These are phyloP conservation scores for Orchestia grillus DNA, from an alignment of 1,140 invertebrate genomes.

Conservation along the genomic window DNA sequence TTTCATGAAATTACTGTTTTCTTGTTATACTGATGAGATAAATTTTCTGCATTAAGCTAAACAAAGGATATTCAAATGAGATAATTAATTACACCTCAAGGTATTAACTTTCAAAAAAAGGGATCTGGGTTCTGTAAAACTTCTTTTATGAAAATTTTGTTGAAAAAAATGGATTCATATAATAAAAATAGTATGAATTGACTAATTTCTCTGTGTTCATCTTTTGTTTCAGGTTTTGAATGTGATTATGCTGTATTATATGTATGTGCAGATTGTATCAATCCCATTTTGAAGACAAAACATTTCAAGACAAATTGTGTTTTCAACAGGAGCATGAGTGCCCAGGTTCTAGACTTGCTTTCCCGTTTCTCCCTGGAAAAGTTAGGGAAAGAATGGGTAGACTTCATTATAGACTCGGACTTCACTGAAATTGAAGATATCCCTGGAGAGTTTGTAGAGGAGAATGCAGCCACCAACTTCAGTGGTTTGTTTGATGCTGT, in stretches of 20 bases:
- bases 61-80: too few species aligned
- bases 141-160: too few species aligned
- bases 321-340: not conserved
- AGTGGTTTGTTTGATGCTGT: slow-evolving; percentile 70
- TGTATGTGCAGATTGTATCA: not conserved
- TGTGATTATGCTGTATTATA: not conserved
- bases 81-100: too few species aligned
- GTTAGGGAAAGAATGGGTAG: slow-evolving; percentile 73
- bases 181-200: too few species aligned
- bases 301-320: not conserved
- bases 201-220: not conserved
- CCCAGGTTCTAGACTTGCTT: slow-evolving; percentile 60
- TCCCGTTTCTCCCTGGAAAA: slow-evolving; percentile 68
- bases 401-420: slow-evolving; percentile 73
- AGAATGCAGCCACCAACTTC: slow-evolving; percentile 71
- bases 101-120: too few species aligned
- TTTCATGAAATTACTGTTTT: too few species aligned
- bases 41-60: too few species aligned
- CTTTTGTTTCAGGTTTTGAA: not conserved
- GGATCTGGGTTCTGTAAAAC: too few species aligned
- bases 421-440: slow-evolving; percentile 73
- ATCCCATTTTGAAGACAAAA: not conserved
- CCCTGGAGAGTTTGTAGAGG: slow-evolving; percentile 72
- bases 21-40: too few species aligned
- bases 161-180: too few species aligned